Base-by-base conservation (phyloP, 92 coral and sea anemone species). In the Phymanthus crucifer region DNA sequence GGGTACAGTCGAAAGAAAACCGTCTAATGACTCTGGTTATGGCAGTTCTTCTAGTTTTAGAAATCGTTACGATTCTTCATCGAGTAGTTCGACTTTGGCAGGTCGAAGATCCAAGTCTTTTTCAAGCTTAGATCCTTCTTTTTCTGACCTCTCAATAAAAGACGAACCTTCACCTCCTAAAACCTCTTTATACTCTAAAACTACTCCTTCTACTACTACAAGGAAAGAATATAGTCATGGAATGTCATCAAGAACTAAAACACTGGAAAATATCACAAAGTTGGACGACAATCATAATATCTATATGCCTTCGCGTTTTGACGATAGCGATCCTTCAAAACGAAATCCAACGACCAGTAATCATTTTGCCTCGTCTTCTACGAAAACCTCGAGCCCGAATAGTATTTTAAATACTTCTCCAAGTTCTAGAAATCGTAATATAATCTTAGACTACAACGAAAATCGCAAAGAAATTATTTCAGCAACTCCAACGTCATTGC, bases 1-100 rank as follows among this genome's bases (percentile, higher is more conserved):
- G 68, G 14, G 35, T 38, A 14, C 56, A 43, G 8, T 67, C 0
- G 78, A 56, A 61, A 72, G 87, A 29, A 89, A 78, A 67, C 14
- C 36, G 11, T 89, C 81, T 64, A 61, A 77, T 56, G 92, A 85
- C 54, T 81, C 87, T 50, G 87, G 84, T 14, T 82, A 81, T 46
- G 82, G 82, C 3, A 81, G 87, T 46, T 65, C 83, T 26, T 78
- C 90, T 64, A 73, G 82, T 58, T 38, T 75, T 18, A 82, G 66
- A 45, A 74, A 64, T 27, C 66, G 66, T 38, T 11, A 66, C 32
- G 57, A 19, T 52, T 10, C 46, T 7, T 48, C 16, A 64, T 5
- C 83, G 13, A 37, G 32, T 78, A 21, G 69, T 21, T 29, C 65
- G 6, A 24, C 64, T 0, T 47, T 82, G 18, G 79, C 79, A 29